Conservation (phyloP, 2,113 vertebrate species). For the Grantiella picta region DNA sequence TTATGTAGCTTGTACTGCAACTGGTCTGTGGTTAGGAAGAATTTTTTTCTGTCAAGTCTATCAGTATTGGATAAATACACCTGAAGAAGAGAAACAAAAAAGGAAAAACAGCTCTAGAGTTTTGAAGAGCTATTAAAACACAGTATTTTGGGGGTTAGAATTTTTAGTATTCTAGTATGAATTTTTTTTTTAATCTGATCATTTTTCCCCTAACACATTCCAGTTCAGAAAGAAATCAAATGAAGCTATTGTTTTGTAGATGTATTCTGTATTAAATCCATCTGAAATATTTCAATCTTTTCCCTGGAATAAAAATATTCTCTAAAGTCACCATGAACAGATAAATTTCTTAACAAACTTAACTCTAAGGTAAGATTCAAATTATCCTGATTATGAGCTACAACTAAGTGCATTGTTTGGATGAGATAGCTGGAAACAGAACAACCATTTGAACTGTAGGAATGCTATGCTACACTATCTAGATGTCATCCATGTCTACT, state of each 20-base stretch:
- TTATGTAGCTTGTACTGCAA: background rate
- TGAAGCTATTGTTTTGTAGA: background rate
- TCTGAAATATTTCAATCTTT: background rate
- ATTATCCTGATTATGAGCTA: background rate
- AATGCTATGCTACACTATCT: fast-evolving
- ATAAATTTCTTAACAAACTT: background rate
- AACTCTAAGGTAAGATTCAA: background rate
- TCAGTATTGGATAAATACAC: background rate
- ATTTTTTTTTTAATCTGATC: background rate
- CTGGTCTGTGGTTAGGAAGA: background rate
- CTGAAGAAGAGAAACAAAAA: background rate
- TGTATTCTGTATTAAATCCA: background rate
- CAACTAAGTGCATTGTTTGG: background rate
- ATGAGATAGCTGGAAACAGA: background rate
- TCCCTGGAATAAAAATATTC: background rate
- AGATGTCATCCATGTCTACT: background rate
- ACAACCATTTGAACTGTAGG: background rate
- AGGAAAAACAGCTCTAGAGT: background rate
- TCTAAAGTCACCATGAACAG: background rate
- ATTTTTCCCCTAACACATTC: background rate
- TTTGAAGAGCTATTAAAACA: background rate
- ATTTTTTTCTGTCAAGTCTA: background rate
- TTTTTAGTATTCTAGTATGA: background rate
- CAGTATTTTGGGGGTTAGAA: background rate
- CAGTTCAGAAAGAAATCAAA: background rate